Conservation (phyloP, 2,113 vertebrate species). For the Thamnaconus septentrionalis region DNA sequence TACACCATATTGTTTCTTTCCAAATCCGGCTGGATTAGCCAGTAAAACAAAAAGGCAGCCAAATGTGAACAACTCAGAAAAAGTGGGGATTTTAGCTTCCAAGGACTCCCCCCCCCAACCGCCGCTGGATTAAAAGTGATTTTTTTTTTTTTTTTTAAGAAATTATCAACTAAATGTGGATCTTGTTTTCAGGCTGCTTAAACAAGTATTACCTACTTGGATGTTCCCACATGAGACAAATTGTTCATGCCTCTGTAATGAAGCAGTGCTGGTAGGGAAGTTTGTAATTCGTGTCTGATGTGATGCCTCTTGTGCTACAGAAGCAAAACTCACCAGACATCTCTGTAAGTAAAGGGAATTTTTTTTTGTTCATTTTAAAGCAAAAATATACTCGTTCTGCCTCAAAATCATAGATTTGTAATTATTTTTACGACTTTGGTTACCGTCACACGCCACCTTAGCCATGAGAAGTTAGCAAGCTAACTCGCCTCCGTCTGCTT, state of each 20-base stretch:
- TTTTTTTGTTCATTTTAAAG: too few relatives aligned
- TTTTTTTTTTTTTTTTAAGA: conserved; percentile 29
- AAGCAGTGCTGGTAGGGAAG: not conserved
- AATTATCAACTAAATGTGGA: conserved; percentile 38
- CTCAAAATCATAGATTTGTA: too few relatives aligned
- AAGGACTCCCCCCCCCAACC: conserved; percentile 25
- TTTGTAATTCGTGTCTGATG: too few relatives aligned
- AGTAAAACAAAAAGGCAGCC: conserved; percentile 63
- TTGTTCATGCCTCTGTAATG: conserved; percentile 12
- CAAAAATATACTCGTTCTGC: too few relatives aligned
- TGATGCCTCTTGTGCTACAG: not conserved
- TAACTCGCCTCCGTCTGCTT: too few relatives aligned
- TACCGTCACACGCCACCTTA: too few relatives aligned
- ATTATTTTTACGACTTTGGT: too few relatives aligned
- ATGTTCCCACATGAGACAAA: conserved; percentile 9
- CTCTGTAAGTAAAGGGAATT: too few relatives aligned
- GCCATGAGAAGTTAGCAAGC: too few relatives aligned
- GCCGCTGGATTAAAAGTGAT: conserved; percentile 44
- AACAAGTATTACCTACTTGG: conserved; percentile 14
- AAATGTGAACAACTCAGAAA: conserved; percentile 54
- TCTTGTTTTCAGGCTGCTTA: conserved; percentile 21
- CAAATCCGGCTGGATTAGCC: conserved; percentile 64
- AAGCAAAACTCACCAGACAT: too few relatives aligned
- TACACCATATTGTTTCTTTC: conserved; percentile 64
- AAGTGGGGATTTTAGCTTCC: conserved; percentile 41